A percentile compares a stretch with the other conserved stretches of the same genome.
phyloP scores from a whole-genome alignment of 2,888 invertebrate species.

The Emmelina monodactyla region DNA sequence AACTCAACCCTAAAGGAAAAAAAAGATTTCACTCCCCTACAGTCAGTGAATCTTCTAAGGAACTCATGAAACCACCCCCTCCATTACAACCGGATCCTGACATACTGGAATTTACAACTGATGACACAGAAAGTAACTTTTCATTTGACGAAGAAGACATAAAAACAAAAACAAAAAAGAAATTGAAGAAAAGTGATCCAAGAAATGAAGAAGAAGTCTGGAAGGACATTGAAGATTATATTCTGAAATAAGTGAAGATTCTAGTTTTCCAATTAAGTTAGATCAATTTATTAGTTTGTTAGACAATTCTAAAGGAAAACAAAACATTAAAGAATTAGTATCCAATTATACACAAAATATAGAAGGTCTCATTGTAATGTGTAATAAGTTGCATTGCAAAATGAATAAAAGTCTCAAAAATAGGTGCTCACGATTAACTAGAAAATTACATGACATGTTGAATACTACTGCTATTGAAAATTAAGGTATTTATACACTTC shows the following conservation, averaged over 20 bases:
- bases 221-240: conserved; percentile 7
- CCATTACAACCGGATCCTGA: neutral
- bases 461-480: no score
- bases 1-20: neutral
- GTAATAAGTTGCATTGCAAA: neutral
- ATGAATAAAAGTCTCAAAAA: neutral
- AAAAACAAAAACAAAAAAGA: conserved; percentile 3
- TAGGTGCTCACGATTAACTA: neutral
- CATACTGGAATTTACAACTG: neutral
- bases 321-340: conserved; percentile 8
- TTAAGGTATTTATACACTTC: no score
- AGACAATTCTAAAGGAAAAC: conserved; percentile 9
- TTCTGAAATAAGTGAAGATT: conserved; percentile 5
- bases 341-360: conserved; percentile 1
- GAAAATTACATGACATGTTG: neutral
- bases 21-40: neutral
- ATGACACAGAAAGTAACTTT: neutral
- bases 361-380: conserved; percentile 3
- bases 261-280: neutral
- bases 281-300: conserved; percentile 12
- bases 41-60: neutral
- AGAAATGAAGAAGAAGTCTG: conserved; percentile 8
- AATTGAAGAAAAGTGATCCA: conserved; percentile 7
- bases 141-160: neutral
- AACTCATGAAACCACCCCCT: neutral